Conservation (phyloP, 2,113 vertebrate genomes). For the Micronisus gabar region DNA sequence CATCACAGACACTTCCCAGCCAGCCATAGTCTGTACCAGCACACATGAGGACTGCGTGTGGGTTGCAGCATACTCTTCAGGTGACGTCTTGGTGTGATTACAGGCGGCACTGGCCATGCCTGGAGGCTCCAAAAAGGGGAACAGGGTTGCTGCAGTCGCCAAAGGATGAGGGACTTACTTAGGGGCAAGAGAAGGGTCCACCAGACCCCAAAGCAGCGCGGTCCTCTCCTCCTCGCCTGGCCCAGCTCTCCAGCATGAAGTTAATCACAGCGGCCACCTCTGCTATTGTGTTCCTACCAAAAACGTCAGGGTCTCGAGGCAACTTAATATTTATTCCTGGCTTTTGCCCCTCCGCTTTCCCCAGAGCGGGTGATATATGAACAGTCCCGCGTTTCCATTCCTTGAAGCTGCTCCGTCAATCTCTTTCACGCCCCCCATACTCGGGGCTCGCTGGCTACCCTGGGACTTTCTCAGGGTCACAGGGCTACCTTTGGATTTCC, state of each 20-base stretch:
- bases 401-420: neutral
- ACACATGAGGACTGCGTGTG: neutral
- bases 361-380: neutral
- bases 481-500: slow-evolving; percentile 44
- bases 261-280: fast-evolving
- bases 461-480: neutral
- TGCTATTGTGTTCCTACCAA: neutral
- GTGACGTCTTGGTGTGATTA: neutral
- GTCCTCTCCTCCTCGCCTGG: neutral
- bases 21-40: neutral
- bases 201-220: fast-evolving
- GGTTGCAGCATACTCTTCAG: neutral
- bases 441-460: neutral
- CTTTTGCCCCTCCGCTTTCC: neutral
- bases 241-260: fast-evolving
- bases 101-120: neutral
- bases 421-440: neutral
- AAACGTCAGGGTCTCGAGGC: neutral
- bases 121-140: neutral
- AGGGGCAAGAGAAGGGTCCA: neutral
- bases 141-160: neutral
- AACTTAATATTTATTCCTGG: neutral
- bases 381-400: neutral
- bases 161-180: fast-evolving
- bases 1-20: neutral